Percentiles rank a stretch among this genome's conserved stretches.
Evolutionary conservation across 2,888 invertebrate genomes (phyloP).

Genomic region (Drosophila maculinotata): DNA sequence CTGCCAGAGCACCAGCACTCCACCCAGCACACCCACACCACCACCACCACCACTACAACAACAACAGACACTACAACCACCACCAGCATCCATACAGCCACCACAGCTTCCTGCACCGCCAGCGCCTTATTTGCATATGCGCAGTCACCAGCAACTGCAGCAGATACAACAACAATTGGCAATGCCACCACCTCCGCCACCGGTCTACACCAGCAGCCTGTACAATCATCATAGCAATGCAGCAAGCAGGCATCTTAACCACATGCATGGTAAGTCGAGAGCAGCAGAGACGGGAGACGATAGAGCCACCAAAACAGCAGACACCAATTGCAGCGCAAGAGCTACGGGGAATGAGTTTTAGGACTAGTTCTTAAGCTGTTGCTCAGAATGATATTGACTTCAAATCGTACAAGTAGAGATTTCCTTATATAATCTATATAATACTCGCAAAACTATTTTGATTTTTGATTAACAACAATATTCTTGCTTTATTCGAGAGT

Average conservation of each 20-base stretch:
- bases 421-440: no score
- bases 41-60: slow-evolving; percentile 48
- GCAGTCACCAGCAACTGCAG: slow-evolving; percentile 65
- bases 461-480: no score
- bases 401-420: no score
- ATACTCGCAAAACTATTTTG: no score
- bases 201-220: slow-evolving; percentile 64
- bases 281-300: slow-evolving; percentile 10
- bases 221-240: slow-evolving; percentile 66
- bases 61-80: slow-evolving; percentile 33
- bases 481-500: no score
- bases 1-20: slow-evolving; percentile 73
- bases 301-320: slow-evolving; percentile 35
- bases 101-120: slow-evolving; percentile 62
- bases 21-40: slow-evolving; percentile 72
- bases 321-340: slow-evolving; percentile 27
- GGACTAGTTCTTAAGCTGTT: background rate
- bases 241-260: slow-evolving; percentile 61
- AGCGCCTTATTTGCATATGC: slow-evolving; percentile 70
- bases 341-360: background rate
- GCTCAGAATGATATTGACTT: background rate
- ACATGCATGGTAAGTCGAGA: slow-evolving; percentile 80
- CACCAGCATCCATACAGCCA: slow-evolving; percentile 42
- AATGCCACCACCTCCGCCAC: slow-evolving; percentile 71
- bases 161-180: slow-evolving; percentile 68